Evolutionary conservation across 1,140 invertebrate species (phyloP), one percentile per base, ranked within the genome.

Genomic region (Heliconius melpomene): DNA sequence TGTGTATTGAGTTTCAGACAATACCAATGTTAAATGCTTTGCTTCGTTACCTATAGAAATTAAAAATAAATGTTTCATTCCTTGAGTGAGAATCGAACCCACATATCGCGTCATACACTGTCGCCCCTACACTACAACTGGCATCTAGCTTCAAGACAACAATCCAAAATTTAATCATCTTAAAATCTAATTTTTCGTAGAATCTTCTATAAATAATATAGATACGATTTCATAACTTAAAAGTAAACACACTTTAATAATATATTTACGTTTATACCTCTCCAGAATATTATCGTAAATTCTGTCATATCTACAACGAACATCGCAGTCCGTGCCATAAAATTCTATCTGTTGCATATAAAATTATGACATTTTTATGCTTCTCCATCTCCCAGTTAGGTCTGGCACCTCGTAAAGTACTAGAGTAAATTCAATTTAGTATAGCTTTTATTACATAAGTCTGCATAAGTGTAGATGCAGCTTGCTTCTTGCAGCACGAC

Each of bases 331-430:
- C 78, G 78, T 81, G 85, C 81, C 87, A 86, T 91, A 91, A 89
- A 90, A 76, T 79, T 82, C 85, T 92, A 90, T 89, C 87, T 89
- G 88, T 88, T 89, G 89, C 88, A 90, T 89, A 87, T 81, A 85
- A 88, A 88, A 89, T 91, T 91, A 93, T 82, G 82, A 82, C 87
- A 88, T 89, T 93, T 93, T 91, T 92, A 91, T 89, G 88, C 80
- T 74, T 86, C 82, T 83, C 84, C 85, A 88, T 87, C 84, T 81
- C 79, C 81, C 79, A 84, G 46, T 76, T 87, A 88, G 82, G 83
- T 83, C 80, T 83, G 81, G 75, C 87, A 90, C 86, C 87, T 89
- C 89, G 82, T 93, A 93, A 91, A 93, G 86, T 76, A 77, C 66
- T 72, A 74, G 82, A 75, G 87, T 86, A 87, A 90, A 92, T 90